Conservation (phyloP, 2,888 invertebrate species). For the Sinopyrophorus schimmeli region DNA sequence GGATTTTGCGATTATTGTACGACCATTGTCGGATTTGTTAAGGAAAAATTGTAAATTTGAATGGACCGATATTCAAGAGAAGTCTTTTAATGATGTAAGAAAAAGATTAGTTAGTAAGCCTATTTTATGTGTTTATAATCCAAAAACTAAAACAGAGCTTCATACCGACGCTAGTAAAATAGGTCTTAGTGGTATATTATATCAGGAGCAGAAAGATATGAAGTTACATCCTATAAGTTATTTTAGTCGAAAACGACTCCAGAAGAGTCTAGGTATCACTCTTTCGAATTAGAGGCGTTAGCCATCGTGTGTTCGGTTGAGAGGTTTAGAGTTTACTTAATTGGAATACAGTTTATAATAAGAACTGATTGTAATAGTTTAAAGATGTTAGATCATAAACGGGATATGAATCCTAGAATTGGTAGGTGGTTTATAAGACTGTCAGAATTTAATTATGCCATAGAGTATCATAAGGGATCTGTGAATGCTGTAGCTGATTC, state of each 20-base stretch:
- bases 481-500: conserved; percentile 29
- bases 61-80: conserved; percentile 31
- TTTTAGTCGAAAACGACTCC: conserved; percentile 13
- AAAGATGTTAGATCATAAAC: too few species aligned
- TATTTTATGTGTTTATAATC: conserved; percentile 36
- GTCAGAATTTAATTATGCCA: conserved; percentile 1
- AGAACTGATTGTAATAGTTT: too few species aligned
- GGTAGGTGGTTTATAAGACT: conserved; percentile 6
- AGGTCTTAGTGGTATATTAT: conserved; percentile 36
- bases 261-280: conserved; percentile 10
- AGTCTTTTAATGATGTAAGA: conserved; percentile 34
- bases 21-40: conserved; percentile 34
- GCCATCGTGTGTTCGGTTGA: conserved; percentile 10
- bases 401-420: too few species aligned
- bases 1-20: conserved; percentile 33
- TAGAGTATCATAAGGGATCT: conserved; percentile 32
- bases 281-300: conserved; percentile 8
- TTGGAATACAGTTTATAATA: conserved; percentile 27
- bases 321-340: conserved; percentile 30
- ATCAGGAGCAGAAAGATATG: conserved; percentile 27
- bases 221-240: conserved; percentile 11
- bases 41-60: conserved; percentile 32
- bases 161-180: conserved; percentile 35
- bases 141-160: conserved; percentile 31
- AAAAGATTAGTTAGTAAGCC: conserved; percentile 27